A percentile compares a stretch with the other conserved stretches of the same genome.
Evolutionary conservation across 2,888 invertebrate species (phyloP).

Genomic region (Dynastes maya): DNA sequence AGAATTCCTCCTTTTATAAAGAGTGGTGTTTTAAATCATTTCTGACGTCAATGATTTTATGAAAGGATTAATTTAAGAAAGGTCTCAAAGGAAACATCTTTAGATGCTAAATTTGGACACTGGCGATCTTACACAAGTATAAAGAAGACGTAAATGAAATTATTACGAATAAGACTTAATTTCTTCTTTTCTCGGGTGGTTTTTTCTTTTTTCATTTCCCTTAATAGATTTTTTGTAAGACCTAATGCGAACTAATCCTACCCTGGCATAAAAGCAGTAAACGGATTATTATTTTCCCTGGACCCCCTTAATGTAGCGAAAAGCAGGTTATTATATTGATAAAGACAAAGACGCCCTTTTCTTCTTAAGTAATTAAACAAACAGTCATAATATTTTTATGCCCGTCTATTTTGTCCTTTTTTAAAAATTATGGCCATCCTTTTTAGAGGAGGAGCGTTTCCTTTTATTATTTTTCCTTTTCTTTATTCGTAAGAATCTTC

Average conservation of each 20-base stretch:
- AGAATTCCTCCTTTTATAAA: too few relatives aligned
- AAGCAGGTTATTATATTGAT: slow-evolving; percentile 59
- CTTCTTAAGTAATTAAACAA: slow-evolving; percentile 61
- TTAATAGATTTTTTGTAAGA: slow-evolving; percentile 48
- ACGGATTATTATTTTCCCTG: slow-evolving; percentile 58
- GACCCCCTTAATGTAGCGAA: slow-evolving; percentile 50
- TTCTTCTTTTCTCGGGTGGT: too few relatives aligned
- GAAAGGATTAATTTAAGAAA: too few relatives aligned
- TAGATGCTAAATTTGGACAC: too few relatives aligned
- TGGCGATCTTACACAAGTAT: too few relatives aligned
- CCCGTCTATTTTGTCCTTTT: slow-evolving; percentile 7
- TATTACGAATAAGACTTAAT: too few relatives aligned
- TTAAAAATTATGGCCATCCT: slow-evolving; percentile 29
- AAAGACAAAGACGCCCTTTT: slow-evolving; percentile 54
- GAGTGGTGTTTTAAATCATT: too few relatives aligned
- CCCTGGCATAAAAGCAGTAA: slow-evolving; percentile 54
- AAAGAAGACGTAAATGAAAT: too few relatives aligned
- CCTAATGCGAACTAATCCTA: slow-evolving; percentile 56
- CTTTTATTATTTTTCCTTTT: background rate
- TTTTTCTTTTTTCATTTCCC: too few relatives aligned
- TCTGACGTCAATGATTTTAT: too few relatives aligned
- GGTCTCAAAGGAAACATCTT: too few relatives aligned
- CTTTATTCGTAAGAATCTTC: background rate
- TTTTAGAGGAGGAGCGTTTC: background rate
- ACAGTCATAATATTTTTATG: slow-evolving; percentile 58